A percentile compares a stretch with the other conserved stretches of the same genome.
phyloP scores from a whole-genome alignment of 2,888 invertebrate species.

The Serrognathus titanus region DNA sequence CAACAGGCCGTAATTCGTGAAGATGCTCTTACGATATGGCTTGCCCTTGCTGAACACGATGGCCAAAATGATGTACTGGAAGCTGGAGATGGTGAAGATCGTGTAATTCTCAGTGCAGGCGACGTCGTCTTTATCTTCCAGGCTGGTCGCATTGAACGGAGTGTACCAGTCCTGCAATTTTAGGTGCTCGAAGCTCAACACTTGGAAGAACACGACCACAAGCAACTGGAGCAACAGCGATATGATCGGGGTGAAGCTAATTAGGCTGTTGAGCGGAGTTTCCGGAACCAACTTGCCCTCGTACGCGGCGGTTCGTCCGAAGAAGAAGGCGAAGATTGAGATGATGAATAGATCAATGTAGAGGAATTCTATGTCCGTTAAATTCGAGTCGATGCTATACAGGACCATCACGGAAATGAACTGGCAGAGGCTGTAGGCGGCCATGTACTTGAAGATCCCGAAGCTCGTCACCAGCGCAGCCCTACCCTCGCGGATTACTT shows the following conservation, averaged over 20 bases:
- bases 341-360: constrained; percentile 89
- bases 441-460: constrained; percentile 98
- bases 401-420: constrained; percentile 88
- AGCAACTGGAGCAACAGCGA: constrained; percentile 72
- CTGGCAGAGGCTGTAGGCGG: constrained; percentile 89
- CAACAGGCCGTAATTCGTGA: constrained; percentile 76
- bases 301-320: constrained; percentile 81
- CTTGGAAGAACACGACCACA: constrained; percentile 66
- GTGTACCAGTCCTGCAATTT: constrained; percentile 59
- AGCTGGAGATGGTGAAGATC: constrained; percentile 80
- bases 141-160: constrained; percentile 47
- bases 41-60: constrained; percentile 87
- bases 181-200: constrained; percentile 60
- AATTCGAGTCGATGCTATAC: constrained; percentile 83
- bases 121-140: constrained; percentile 55
- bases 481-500: constrained; percentile 81
- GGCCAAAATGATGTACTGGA: constrained; percentile 87
- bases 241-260: constrained; percentile 72
- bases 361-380: constrained; percentile 87
- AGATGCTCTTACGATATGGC: constrained; percentile 81
- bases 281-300: constrained; percentile 71
- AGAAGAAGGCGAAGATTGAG: constrained; percentile 86
- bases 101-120: constrained; percentile 81
- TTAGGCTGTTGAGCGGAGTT: constrained; percentile 75
- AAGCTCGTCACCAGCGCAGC: constrained; percentile 94